Base-by-base conservation (phyloP, 2,888 invertebrate genomes). In the Nesidiocoris tenuis region DNA sequence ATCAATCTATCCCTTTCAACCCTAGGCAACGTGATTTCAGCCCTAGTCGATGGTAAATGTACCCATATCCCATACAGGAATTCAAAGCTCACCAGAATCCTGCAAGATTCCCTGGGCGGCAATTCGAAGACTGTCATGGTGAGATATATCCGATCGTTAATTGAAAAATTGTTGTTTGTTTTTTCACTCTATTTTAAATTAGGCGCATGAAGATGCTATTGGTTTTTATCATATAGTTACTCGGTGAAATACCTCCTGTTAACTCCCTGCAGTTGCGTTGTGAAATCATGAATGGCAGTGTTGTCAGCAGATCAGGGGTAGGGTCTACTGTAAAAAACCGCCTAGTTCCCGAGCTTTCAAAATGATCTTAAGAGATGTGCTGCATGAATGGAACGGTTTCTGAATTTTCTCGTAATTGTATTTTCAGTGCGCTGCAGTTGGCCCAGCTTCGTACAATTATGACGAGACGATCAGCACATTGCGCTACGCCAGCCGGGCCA, bases 61-160 rank as follows among this genome's bases (percentile, higher is more conserved):
- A 94, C 93, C 0, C 98, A 99, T 84, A 95, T 99, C 81, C 99
- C 99, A 0, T 99, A 99, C 85, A 88, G 99, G 81, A 98, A 99
- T 86, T 97, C 97, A 0, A 99, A 99, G 84, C 86, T 99, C 39
- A 99, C 99, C 0, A 85, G 97, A 12, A 85, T 97, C 54, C 86
- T 99, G 77, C 98, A 99, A 85, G 98, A 99, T 84, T 98, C 98
- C 0, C 86, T 99, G 0, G 98, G 98, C 0, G 98, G 98, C 0
- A 98, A 98, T 86, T 94, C 95, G 0, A 96, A 96, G 86, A 96
- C 96, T 21, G 91, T 95, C 18, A 95, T 95, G 96, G 93, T 92
- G 82, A 83, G 84, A 79, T 39, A 23, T 68, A n/a, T 19, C 1
- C 3, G 7, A 23, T 63, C 2, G 57, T 59, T 64, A 7, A 7